Percentiles rank a stretch among this genome's conserved stretches.
Evolutionary conservation across 1,140 invertebrate species (phyloP).

Genomic region (Brachionus paranguensis): DNA sequence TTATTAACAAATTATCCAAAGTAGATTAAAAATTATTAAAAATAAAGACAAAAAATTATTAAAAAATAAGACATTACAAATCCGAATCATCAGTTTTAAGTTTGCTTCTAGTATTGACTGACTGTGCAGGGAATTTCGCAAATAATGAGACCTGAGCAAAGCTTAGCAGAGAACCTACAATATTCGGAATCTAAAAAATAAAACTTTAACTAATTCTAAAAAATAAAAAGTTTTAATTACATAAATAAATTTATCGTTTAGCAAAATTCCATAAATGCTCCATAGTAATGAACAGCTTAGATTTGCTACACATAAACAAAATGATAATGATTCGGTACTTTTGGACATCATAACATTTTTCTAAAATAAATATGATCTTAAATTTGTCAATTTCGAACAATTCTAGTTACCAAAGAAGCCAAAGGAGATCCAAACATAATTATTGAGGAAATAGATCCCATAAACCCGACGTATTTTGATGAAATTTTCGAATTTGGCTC

Average conservation of each 20-base stretch:
- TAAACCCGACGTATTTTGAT: background rate
- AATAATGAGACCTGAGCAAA: constrained; percentile 37
- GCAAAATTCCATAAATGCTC: constrained; percentile 4
- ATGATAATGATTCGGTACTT: constrained; percentile 38
- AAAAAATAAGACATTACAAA: background rate
- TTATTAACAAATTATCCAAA: background rate
- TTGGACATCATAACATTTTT: background rate
- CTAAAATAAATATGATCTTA: background rate
- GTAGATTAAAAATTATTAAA: background rate
- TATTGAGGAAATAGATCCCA: constrained; percentile 17
- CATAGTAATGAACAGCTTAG: constrained; percentile 7
- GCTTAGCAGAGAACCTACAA: constrained; percentile 2
- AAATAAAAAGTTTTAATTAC: background rate
- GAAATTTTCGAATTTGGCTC: background rate
- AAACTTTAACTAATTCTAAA: background rate
- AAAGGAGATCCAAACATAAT: constrained; percentile 40
- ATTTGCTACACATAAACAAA: constrained; percentile 32
- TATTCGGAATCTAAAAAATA: constrained; percentile 22
- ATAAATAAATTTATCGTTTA: constrained; percentile 25
- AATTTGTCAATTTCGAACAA: background rate
- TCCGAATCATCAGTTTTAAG: constrained; percentile 5
- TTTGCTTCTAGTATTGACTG: background rate
- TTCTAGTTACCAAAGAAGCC: background rate
- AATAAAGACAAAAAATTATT: background rate
- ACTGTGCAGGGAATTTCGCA: constrained; percentile 22